A percentile compares a stretch with the other conserved stretches of the same genome.
phyloP scores from a whole-genome alignment of 1,140 invertebrate genomes.

The Drepana arcuata region DNA sequence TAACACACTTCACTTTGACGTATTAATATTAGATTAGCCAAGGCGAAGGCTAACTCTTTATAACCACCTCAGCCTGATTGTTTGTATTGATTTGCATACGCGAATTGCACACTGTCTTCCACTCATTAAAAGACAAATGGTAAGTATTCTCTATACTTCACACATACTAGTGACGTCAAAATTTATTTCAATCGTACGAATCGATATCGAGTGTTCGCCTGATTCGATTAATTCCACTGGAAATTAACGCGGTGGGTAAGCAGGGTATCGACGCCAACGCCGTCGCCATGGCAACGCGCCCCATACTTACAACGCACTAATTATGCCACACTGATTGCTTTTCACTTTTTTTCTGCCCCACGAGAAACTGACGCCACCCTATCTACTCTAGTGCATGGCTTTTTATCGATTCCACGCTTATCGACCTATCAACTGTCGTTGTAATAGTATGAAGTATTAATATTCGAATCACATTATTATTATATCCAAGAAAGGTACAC shows the following conservation, averaged over 20 bases:
- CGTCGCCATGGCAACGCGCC: constrained; percentile 61
- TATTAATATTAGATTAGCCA: no score
- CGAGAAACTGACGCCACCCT: constrained; percentile 62
- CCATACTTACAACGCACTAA: constrained; percentile 68
- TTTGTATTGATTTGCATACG: no score
- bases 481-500: no score
- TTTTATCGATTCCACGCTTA: constrained; percentile 39
- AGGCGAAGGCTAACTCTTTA: no score
- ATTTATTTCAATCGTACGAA: constrained; percentile 37
- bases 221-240: constrained; percentile 65
- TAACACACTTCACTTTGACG: no score
- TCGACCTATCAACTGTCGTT: no score
- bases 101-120: no score
- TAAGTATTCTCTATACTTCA: no score
- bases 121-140: no score
- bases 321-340: constrained; percentile 71
- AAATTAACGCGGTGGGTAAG: constrained; percentile 64
- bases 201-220: constrained; percentile 49
- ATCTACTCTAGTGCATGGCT: constrained; percentile 35
- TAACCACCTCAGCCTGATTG: no score
- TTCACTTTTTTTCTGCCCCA: constrained; percentile 67
- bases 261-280: constrained; percentile 57
- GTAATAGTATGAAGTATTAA: no score
- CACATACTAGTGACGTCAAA: constrained; percentile 17
- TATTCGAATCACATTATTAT: no score